Percentiles rank a stretch among this genome's conserved stretches.
Conservation (phyloP, 2,113 vertebrate species). For the Campylomormyrus tamandua region DNA sequence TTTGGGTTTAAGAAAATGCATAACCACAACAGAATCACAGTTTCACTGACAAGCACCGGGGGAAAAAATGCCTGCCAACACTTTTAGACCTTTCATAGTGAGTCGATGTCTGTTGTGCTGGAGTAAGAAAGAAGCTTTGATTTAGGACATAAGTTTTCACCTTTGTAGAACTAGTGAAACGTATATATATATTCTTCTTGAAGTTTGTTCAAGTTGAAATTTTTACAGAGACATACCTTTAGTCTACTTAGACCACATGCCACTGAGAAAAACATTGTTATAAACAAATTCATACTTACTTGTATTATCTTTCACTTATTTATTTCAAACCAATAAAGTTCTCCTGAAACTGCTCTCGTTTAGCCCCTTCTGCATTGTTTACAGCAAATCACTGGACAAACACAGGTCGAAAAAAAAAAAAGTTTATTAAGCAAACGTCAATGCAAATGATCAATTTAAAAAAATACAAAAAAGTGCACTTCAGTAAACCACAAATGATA, state of each 20-base stretch:
- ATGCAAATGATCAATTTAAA: conserved; percentile 26
- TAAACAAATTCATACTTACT: not conserved
- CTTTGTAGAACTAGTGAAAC: not conserved
- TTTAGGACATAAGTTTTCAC: not conserved
- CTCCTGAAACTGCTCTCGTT: conserved; percentile 18
- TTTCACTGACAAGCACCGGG: not conserved
- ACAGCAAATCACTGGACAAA: not conserved
- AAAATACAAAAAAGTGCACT: conserved; percentile 33
- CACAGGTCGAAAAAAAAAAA: not conserved
- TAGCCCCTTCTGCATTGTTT: not conserved
- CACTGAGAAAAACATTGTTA: not conserved
- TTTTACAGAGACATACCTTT: not conserved
- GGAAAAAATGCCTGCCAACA: not conserved
- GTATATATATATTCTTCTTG: not conserved
- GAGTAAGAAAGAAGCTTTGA: not conserved
- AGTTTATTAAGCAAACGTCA: conserved; percentile 31
- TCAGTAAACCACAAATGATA: conserved; percentile 26
- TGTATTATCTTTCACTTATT: conserved; percentile 9
- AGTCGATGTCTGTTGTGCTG: not conserved
- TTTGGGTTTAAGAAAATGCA: not conserved
- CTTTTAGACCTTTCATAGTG: not conserved
- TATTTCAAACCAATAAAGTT: conserved; percentile 39
- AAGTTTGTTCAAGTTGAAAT: not conserved
- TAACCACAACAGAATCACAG: not conserved
- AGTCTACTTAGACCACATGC: not conserved